These are phyloP conservation scores for Neoarius graeffei DNA, from an alignment of 2,113 vertebrate species.

Conservation along the genomic window DNA sequence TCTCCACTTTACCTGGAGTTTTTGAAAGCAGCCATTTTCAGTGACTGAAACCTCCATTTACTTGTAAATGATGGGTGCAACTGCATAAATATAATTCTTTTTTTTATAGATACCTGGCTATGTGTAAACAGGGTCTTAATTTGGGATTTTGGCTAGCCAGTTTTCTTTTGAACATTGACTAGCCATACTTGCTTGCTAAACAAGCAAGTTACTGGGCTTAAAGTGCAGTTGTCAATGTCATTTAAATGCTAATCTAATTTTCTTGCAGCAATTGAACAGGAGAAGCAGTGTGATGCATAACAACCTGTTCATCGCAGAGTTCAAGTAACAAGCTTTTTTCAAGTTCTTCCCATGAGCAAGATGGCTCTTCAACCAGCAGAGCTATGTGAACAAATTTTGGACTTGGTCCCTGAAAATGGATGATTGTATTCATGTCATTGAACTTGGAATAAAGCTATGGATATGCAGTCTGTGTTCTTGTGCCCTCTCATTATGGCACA, in stretches of 20 bases:
- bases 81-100: too few species aligned
- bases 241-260: too few species aligned
- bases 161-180: too few species aligned
- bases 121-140: too few species aligned
- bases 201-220: not conserved
- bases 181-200: not conserved
- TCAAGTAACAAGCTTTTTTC: not conserved
- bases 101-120: too few species aligned
- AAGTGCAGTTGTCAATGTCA: too few species aligned
- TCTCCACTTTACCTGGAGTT: too few species aligned
- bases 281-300: constrained; percentile 43
- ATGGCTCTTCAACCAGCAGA: constrained; percentile 1
- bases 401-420: too few species aligned
- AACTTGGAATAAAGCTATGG: constrained; percentile 9
- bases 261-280: constrained; percentile 50
- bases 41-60: too few species aligned
- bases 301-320: not conserved
- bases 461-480: not conserved
- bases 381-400: not conserved
- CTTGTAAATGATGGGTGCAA: too few species aligned
- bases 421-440: not conserved
- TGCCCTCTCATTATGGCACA: not conserved
- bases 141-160: too few species aligned
- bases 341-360: not conserved
- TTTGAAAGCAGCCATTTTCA: too few species aligned